These are phyloP conservation scores for Tyrannus savana DNA, from an alignment of 2,113 vertebrate species.

Conservation along the genomic window DNA sequence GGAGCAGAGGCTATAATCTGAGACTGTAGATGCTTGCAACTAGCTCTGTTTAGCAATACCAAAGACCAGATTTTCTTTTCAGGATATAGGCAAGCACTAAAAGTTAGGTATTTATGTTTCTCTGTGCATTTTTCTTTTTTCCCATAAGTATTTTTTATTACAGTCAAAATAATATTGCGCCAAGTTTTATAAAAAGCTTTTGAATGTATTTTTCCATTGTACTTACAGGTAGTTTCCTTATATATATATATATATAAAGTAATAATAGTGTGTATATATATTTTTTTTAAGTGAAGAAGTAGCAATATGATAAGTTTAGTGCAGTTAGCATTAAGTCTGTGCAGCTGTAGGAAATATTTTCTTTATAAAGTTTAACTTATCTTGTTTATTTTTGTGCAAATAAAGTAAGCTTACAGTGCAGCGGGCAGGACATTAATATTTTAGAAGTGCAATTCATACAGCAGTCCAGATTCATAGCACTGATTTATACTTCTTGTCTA, in stretches of 20 bases:
- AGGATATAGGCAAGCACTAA: slow-evolving; percentile 30
- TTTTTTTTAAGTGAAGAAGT: slow-evolving; percentile 51
- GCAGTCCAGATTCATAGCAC: background rate
- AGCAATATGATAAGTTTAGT: background rate
- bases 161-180: slow-evolving; percentile 12
- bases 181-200: slow-evolving; percentile 65
- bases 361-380: slow-evolving; percentile 14
- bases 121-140: background rate
- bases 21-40: background rate
- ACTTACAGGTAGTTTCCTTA: slow-evolving; percentile 55
- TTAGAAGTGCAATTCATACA: background rate
- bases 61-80: slow-evolving; percentile 65
- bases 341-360: background rate
- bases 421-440: background rate
- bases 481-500: background rate
- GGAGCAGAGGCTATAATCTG: background rate
- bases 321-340: slow-evolving; percentile 14
- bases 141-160: slow-evolving; percentile 47
- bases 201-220: slow-evolving; percentile 62
- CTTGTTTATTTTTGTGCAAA: background rate
- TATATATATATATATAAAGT: background rate
- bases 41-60: slow-evolving; percentile 62
- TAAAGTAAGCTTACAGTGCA: background rate
- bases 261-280: too few species aligned
- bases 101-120: background rate